phyloP scores from a whole-genome alignment of 2,888 invertebrate species.

The Esperia sulphurella region DNA sequence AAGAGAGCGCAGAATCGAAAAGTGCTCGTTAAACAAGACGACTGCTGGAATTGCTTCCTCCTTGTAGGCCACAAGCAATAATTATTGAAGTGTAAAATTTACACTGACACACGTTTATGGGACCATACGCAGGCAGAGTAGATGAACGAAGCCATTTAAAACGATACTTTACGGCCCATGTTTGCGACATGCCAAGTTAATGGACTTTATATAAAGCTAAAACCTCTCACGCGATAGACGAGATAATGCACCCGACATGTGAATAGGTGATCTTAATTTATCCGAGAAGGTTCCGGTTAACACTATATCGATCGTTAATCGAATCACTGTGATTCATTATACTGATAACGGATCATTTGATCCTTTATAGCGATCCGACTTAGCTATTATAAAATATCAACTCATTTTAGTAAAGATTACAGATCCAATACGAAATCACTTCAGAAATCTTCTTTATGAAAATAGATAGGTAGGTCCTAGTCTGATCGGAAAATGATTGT shows the following conservation, averaged over 20 bases:
- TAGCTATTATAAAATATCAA: too few relatives aligned
- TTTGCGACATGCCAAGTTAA: conserved; percentile 61
- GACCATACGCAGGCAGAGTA: conserved; percentile 18
- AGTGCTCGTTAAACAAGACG: conserved; percentile 56
- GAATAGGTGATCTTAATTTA: conserved; percentile 77
- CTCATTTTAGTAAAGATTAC: too few relatives aligned
- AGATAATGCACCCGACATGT: conserved; percentile 66
- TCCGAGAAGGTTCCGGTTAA: conserved; percentile 65
- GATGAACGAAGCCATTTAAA: conserved; percentile 39
- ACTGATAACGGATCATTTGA: conserved; percentile 37
- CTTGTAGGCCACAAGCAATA: conserved; percentile 46
- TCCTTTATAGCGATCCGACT: neutral
- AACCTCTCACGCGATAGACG: conserved; percentile 57
- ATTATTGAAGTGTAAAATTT: conserved; percentile 66
- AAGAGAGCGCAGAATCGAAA: conserved; percentile 55
- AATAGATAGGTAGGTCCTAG: too few relatives aligned
- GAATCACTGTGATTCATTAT: conserved; percentile 63
- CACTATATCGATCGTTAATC: conserved; percentile 62
- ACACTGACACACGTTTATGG: conserved; percentile 56
- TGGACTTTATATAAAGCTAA: conserved; percentile 60
- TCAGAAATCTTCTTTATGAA: too few relatives aligned
- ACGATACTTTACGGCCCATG: conserved; percentile 51
- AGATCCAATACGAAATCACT: too few relatives aligned
- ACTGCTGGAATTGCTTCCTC: conserved; percentile 60
- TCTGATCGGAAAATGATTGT: too few relatives aligned